Evolutionary conservation across 1,140 invertebrate genomes (phyloP).

Genomic region (Akabosia matsudoensis): DNA sequence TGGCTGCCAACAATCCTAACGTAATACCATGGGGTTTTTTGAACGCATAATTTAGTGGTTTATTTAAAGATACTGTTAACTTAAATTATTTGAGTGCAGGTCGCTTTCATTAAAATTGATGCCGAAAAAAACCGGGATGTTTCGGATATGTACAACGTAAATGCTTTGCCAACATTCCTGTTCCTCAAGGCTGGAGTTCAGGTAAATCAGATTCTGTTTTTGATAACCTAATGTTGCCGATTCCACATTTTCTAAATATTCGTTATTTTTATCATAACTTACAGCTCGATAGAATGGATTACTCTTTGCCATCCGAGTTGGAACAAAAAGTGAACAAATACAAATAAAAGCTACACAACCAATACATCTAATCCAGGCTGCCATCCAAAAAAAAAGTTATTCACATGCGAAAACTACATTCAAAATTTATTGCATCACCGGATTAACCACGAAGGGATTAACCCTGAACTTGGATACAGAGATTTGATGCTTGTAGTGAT

Average conservation of each 20-base stretch:
- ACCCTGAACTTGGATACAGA: too few relatives aligned
- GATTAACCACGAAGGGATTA: too few relatives aligned
- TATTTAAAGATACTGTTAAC: too few relatives aligned
- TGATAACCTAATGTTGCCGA: neutral
- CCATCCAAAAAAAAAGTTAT: too few relatives aligned
- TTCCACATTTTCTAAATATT: too few relatives aligned
- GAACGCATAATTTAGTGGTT: neutral
- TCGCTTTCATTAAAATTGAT: slow-evolving; percentile 16
- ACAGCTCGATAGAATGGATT: slow-evolving; percentile 23
- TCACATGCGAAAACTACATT: too few relatives aligned
- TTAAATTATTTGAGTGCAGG: neutral
- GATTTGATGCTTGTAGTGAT: too few relatives aligned
- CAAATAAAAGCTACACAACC: neutral
- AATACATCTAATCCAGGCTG: neutral
- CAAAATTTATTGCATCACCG: too few relatives aligned
- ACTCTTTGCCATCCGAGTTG: slow-evolving; percentile 24
- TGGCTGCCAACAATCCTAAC: slow-evolving; percentile 20
- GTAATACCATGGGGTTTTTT: neutral
- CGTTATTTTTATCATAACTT: too few relatives aligned
- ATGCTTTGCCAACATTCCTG: slow-evolving; percentile 14
- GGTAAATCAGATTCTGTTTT: neutral
- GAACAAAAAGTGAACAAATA: slow-evolving; percentile 20
- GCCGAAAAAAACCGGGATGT: slow-evolving; percentile 23
- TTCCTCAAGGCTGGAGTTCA: slow-evolving; percentile 25
- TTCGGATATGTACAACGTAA: slow-evolving; percentile 19